Evolutionary conservation across 2,797 vertebrate genomes (phyloP), one percentile per base, ranked within the genome.

Genomic region (Sciaenops ocellatus): DNA sequence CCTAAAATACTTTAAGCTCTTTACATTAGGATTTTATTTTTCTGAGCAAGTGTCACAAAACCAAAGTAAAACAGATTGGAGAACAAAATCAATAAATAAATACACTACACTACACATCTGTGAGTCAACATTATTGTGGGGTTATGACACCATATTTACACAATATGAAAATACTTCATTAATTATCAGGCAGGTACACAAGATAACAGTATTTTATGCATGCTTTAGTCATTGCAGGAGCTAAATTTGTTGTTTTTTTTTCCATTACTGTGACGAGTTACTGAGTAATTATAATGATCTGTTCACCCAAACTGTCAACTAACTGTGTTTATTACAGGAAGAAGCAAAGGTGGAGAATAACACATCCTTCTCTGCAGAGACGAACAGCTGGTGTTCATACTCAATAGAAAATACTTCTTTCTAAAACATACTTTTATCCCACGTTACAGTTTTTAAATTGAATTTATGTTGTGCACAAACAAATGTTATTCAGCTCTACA

Each of bases 181-280:
- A 30, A 47, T 76, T 62, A 46, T 28, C 18, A 55, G 42, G 57
- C 52, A 52, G 46, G 52, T 42, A 69, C 34, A 69, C 17, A 11
- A 67, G 66, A 54, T 28, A 46, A 8, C 26, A 38, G 20, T 42
- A 62, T 66, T 46, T 64, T 18, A 42, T 47, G 34, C 16, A 66
- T 47, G 20, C 60, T 51, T 64, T 65, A 79, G 73, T 78, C 44
- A 81, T 30, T 28, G 4, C 34, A 41, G 22, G 17, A 55, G 44
- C 0, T 56, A 55, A 16, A 28, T 18, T 61, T 34, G 30, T 28
- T 28, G 28, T 28, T 34, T 8, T 34, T 34, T 77, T 52, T 77
- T 65, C 26, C 9, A 60, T 83, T 48, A 64, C 48, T 13, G 8
- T 78, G 60, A 80, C 80, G 46, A 42, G 42, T 13, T 6, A 63